Percentiles rank a stretch among this genome's conserved stretches.
Conservation (phyloP, 2,888 invertebrate species). For the Papilio gigon region DNA sequence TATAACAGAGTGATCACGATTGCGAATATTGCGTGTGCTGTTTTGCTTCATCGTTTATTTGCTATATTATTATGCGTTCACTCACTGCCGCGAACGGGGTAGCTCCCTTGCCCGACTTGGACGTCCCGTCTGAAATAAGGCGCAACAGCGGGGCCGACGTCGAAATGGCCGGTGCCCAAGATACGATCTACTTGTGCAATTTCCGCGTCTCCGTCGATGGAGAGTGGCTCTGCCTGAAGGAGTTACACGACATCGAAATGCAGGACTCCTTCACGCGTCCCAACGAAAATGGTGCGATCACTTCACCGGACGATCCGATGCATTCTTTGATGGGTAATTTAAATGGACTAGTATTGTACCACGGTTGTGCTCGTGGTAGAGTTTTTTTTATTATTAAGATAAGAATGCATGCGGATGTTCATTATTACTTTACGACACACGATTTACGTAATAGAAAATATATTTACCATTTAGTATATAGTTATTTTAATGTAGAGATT, state of each 20-base stretch:
- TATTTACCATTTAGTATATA: neutral
- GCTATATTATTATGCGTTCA: conserved; percentile 80
- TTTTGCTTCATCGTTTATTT: conserved; percentile 78
- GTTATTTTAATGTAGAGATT: conserved; percentile 19
- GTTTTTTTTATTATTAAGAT: conserved; percentile 28
- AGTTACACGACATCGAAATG: conserved; percentile 95
- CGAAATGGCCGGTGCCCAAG: conserved; percentile 94
- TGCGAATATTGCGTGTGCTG: conserved; percentile 61
- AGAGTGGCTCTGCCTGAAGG: conserved; percentile 97
- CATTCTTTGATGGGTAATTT: conserved; percentile 80
- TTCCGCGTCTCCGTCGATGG: conserved; percentile 98
- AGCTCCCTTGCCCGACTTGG: conserved; percentile 74
- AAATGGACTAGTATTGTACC: conserved; percentile 31
- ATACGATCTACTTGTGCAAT: conserved; percentile 98
- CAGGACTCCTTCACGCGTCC: conserved; percentile 86
- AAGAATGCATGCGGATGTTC: conserved; percentile 40
- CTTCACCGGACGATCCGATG: conserved; percentile 84
- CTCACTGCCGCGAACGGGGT: conserved; percentile 75
- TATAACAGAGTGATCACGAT: conserved; percentile 67
- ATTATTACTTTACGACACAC: conserved; percentile 16
- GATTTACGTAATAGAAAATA: conserved; percentile 5
- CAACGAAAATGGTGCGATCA: conserved; percentile 84
- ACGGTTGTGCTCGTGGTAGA: conserved; percentile 31
- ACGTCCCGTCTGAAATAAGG: conserved; percentile 66
- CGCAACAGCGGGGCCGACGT: conserved; percentile 67